phyloP scores from a whole-genome alignment of 2,113 vertebrate species.

The Callipepla californica region DNA sequence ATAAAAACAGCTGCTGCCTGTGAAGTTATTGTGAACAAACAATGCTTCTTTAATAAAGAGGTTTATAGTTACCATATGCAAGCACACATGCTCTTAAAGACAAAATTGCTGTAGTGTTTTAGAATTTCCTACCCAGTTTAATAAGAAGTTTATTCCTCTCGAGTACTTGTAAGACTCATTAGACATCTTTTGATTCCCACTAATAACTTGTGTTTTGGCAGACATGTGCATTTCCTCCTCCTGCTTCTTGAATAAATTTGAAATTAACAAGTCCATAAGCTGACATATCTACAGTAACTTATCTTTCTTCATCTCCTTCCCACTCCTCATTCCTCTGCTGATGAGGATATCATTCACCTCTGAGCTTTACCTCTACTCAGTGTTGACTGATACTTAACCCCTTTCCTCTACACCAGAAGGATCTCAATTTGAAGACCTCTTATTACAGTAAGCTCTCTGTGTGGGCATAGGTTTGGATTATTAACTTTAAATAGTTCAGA shows the following conservation, averaged over 20 bases:
- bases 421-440: neutral
- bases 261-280: slow-evolving; percentile 66
- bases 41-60: neutral
- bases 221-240: slow-evolving; percentile 40
- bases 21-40: slow-evolving; percentile 2
- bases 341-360: slow-evolving; percentile 39
- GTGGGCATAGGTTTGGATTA: slow-evolving; percentile 28
- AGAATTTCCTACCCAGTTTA: slow-evolving; percentile 32
- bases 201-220: slow-evolving; percentile 66
- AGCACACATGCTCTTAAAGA: slow-evolving; percentile 35
- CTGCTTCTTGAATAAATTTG: slow-evolving; percentile 51
- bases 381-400: neutral
- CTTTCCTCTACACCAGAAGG: neutral
- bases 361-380: neutral
- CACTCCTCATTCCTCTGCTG: slow-evolving; percentile 34
- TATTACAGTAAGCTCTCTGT: neutral
- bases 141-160: slow-evolving; percentile 49
- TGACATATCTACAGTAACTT: slow-evolving; percentile 59
- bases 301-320: slow-evolving; percentile 22
- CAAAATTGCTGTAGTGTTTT: slow-evolving; percentile 20
- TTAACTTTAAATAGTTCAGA: slow-evolving; percentile 49
- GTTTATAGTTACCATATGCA: slow-evolving; percentile 39
- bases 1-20: neutral
- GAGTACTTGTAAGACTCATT: slow-evolving; percentile 54
- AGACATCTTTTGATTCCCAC: slow-evolving; percentile 58